Conservation (phyloP, 2,797 vertebrate genomes). For the Sebastes matsubarae region DNA sequence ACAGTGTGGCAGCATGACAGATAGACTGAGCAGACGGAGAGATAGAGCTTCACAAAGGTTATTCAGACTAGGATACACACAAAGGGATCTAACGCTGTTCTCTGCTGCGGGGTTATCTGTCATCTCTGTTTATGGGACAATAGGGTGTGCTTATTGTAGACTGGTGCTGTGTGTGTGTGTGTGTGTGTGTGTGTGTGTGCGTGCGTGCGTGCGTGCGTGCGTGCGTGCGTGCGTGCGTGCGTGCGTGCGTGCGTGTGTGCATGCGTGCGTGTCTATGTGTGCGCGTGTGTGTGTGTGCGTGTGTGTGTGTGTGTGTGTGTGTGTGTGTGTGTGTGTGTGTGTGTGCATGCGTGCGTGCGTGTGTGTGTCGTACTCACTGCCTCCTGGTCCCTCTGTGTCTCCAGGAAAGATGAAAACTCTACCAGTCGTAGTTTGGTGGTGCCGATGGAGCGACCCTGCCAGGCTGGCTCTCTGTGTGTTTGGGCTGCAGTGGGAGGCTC, state of each 20-base stretch:
- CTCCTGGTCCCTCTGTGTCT: constrained; percentile 95
- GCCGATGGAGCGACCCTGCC: constrained; percentile 97
- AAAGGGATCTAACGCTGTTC: constrained; percentile 51
- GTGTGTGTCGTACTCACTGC: constrained; percentile 82
- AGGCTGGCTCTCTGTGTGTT: constrained; percentile 90
- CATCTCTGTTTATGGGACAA: constrained; percentile 69
- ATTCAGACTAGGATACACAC: constrained; percentile 61
- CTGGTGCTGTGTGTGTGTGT: constrained; percentile 15
- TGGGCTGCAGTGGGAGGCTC: constrained; percentile 89
- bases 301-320: constrained; percentile 4
- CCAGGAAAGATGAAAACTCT: constrained; percentile 97
- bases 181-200: background rate
- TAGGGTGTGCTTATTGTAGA: constrained; percentile 52
- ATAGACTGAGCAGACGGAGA: constrained; percentile 49
- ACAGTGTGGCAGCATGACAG: constrained; percentile 63
- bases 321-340: constrained; percentile 5
- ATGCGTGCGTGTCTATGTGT: fast-evolving
- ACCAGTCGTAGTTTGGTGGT: constrained; percentile 96
- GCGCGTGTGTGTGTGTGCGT: background rate
- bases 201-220: background rate
- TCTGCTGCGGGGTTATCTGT: constrained; percentile 65
- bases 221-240: constrained; percentile 4
- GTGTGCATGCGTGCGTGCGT: constrained; percentile 1
- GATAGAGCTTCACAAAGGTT: constrained; percentile 69
- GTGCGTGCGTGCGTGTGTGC: background rate